A percentile compares a stretch with the other conserved stretches of the same genome.
phyloP scores from a whole-genome alignment of 2,113 vertebrate genomes.

The Promerops cafer region DNA sequence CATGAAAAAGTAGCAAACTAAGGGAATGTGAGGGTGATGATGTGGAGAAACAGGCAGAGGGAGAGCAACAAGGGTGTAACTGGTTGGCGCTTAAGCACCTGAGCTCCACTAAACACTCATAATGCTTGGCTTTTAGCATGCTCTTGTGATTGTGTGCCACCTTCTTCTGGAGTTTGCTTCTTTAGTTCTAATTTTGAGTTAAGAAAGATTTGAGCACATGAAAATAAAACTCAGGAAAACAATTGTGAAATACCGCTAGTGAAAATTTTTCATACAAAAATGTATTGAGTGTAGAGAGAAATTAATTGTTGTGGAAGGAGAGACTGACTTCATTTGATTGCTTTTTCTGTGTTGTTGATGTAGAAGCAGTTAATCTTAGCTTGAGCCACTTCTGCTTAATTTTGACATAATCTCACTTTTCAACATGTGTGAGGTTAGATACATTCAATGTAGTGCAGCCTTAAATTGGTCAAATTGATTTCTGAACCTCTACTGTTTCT shows the following conservation, averaged over 20 bases:
- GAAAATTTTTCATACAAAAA: background rate
- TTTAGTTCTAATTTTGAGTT: background rate
- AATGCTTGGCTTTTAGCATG: background rate
- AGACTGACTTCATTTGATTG: background rate
- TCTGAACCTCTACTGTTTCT: background rate
- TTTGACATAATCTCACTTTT: background rate
- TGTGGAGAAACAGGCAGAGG: background rate
- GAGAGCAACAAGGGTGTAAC: background rate
- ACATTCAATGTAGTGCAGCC: background rate
- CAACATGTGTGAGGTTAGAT: background rate
- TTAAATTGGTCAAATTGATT: background rate
- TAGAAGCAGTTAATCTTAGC: background rate
- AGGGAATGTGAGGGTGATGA: background rate
- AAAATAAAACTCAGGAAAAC: background rate
- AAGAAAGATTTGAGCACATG: background rate
- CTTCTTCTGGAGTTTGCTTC: background rate
- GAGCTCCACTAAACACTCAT: background rate
- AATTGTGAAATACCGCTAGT: background rate
- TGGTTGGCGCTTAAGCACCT: background rate
- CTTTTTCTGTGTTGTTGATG: background rate
- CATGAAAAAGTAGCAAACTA: background rate
- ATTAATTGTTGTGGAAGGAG: background rate
- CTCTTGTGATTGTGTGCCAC: background rate
- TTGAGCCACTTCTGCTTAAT: background rate
- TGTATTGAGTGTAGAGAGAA: background rate